A percentile compares a stretch with the other conserved stretches of the same genome.
phyloP scores from a whole-genome alignment of 2,113 vertebrate genomes.

The Mugil cephalus region DNA sequence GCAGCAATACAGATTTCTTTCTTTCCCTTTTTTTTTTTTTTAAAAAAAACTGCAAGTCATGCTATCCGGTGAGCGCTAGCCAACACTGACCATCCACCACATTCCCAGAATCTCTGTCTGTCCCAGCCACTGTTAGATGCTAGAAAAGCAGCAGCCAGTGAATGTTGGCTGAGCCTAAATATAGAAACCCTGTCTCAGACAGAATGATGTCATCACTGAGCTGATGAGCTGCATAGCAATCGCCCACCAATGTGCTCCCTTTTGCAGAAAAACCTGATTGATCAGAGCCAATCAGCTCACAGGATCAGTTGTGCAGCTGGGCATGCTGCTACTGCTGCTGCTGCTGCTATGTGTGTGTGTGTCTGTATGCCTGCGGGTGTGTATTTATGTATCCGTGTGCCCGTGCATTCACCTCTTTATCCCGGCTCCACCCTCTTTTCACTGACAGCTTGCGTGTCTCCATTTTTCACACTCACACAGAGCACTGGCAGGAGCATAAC shows the following conservation, averaged over 20 bases:
- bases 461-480: slow-evolving; percentile 57
- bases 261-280: slow-evolving; percentile 34
- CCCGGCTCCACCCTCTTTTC: slow-evolving; percentile 44
- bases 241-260: slow-evolving; percentile 56
- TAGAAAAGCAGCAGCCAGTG: slow-evolving; percentile 47
- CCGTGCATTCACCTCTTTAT: slow-evolving; percentile 49
- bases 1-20: not conserved
- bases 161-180: slow-evolving; percentile 72
- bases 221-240: slow-evolving; percentile 70
- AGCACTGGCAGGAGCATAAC: slow-evolving; percentile 37
- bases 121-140: slow-evolving; percentile 43
- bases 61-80: slow-evolving; percentile 30
- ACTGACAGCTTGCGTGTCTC: slow-evolving; percentile 73
- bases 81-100: slow-evolving; percentile 11
- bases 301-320: slow-evolving; percentile 31
- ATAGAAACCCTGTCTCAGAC: slow-evolving; percentile 75
- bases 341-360: slow-evolving; percentile 23
- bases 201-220: slow-evolving; percentile 75
- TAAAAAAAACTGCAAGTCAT: slow-evolving; percentile 52
- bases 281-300: slow-evolving; percentile 61
- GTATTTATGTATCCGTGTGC: slow-evolving; percentile 32
- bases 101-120: slow-evolving; percentile 22
- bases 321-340: slow-evolving; percentile 25
- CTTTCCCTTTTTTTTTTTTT: not conserved
- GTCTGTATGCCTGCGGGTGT: slow-evolving; percentile 28